Evolutionary conservation across 2,888 invertebrate genomes (phyloP), one percentile per base, ranked within the genome.

Genomic region (Polydesmus complanatus): DNA sequence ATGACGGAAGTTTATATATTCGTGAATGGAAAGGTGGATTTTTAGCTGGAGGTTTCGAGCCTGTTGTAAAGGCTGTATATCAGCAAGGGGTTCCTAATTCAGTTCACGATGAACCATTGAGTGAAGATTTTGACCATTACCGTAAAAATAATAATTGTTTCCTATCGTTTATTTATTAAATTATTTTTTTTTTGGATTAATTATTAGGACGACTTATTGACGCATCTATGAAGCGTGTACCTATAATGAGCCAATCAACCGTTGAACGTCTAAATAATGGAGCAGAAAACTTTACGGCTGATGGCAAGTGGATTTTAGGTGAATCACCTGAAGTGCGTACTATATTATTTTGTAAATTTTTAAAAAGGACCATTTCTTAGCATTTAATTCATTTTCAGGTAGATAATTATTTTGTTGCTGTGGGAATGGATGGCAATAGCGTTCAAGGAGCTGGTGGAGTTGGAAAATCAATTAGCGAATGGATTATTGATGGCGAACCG

Each of bases 221-320:
- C 57, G 70, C 73, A 56, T 70, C 74, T 37, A 65, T 74, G 22
- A 70, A 71, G 56, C 67, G 84, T 66, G 69, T 83, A 61, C 84
- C 84, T 18, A 69, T 78, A 56, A 70, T 84, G 60, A 74, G 75
- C 57, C 73, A 76, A 62, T 75, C 78, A 27, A 71, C 73, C 63
- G 73, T 78, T 37, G 78, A 80, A 22, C 73, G 77, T 59, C 71
- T 83, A 25, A 75, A 78, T 5, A 84, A 83, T 68, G 83, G 81
- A 25, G 82, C 83, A 1, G 84, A 84, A 71, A 83, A 81, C 70
- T 84, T 84, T 70, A 84, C 84, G 2, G 83, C 84, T 1, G 84
- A 85, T 74, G 82, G 83, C 11, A 76, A 80, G 68, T 83, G 82
- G 81, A 80, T 84, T 67, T 69, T 85, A 14, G 84, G 84, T 27